Evolutionary conservation across 2,113 vertebrate species (phyloP).

Genomic region (Microtus oregoni): DNA sequence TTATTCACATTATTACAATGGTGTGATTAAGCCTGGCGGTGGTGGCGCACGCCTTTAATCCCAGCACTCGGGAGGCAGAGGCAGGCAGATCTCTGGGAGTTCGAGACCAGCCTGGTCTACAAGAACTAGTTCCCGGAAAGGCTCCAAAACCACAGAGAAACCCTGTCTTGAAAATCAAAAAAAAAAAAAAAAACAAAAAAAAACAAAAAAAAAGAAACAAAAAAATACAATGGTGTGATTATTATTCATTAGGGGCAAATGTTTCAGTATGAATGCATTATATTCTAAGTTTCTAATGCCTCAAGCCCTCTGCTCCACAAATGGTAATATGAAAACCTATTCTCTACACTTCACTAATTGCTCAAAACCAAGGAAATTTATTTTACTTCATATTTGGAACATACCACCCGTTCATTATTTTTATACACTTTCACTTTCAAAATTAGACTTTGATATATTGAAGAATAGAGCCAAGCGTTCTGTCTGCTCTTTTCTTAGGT

Average conservation of each 20-base stretch:
- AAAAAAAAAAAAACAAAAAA: no score
- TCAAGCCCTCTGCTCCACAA: conserved; percentile 43
- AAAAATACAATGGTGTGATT: neutral
- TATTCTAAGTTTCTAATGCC: conserved; percentile 57
- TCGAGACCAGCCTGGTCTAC: no score
- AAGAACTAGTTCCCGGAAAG: no score
- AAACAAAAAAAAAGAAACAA: no score
- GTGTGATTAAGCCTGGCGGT: neutral
- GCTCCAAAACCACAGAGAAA: no score
- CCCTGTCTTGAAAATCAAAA: no score
- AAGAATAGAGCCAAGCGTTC: neutral
- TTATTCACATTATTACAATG: conserved; percentile 44
- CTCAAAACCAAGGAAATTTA: conserved; percentile 53
- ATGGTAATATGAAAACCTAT: conserved; percentile 52
- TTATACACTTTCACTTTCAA: conserved; percentile 23
- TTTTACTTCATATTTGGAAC: conserved; percentile 51
- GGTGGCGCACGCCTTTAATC: no score
- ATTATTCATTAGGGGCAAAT: conserved; percentile 30
- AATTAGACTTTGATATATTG: neutral
- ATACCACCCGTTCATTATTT: neutral
- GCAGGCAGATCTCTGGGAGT: no score
- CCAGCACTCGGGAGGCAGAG: no score
- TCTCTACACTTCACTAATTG: conserved; percentile 58
- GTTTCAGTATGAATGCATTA: conserved; percentile 49
- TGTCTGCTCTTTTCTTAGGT: neutral